Evolutionary conservation across 2,113 vertebrate species (phyloP), one percentile per base, ranked within the genome.

Genomic region (Coreoperca whiteheadi): DNA sequence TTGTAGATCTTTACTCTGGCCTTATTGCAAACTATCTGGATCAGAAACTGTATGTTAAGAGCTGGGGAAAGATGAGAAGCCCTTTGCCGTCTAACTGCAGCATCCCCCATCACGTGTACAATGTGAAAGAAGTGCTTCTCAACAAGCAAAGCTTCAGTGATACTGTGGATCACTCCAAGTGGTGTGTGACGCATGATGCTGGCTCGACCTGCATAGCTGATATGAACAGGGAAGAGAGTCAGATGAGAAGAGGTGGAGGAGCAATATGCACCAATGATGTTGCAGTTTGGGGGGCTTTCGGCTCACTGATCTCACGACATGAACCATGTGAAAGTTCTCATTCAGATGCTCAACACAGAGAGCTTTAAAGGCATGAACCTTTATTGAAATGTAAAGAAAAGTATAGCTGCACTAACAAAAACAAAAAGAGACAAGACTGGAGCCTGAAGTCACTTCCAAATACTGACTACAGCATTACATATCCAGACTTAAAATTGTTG

Each of bases 91-190:
- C 89, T 2, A 86, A 88, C 77, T 93, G 89, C 89, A 88, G 50
- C 11, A 74, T 77, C 70, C 25, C 56, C 41, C n/a, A 88, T 74
- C 4, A 48, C 50, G 90, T 93, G 63, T 78, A 83, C 64, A 92
- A 94, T 60, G 83, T 94, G n/a, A 12, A 67, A 1, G 0, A 18
- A 21, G 67, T 92, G 0, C 46, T 74, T 11, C 75, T 1, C 0
- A 5, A 3, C 0, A 10, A 0, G 9, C 0, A 0, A 0, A 0
- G 30, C 66, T 83, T 90, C 69, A 21, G 0, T 1, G 12, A 81
- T 64, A 91, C 88, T n/a, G 25, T 72, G 3, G 90, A 93, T 88
- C 91, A 93, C 65, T 93, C 92, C 18, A 94, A 93, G 82, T 93
- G 92, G 91, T 84, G 90, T 66, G 91, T 91, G 79, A 73, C 84